Evolutionary conservation across 2,113 vertebrate genomes (phyloP).

Genomic region (Chascanopsetta lugubris): DNA sequence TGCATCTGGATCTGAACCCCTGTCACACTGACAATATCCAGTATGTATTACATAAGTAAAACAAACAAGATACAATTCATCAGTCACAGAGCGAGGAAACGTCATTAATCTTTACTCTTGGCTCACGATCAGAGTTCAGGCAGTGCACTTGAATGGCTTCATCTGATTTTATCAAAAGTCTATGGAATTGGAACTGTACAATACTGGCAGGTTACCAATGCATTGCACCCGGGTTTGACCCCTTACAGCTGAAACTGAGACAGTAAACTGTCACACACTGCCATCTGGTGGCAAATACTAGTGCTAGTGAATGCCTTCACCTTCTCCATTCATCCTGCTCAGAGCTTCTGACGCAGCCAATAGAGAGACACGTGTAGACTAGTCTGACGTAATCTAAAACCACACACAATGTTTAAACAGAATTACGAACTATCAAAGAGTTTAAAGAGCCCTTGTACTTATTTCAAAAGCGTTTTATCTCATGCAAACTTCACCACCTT

Average conservation of each 20-base stretch:
- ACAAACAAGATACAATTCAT: background rate
- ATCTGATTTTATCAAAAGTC: background rate
- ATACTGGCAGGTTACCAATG: no score
- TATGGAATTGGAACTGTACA: no score
- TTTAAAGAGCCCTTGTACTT: background rate
- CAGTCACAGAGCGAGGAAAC: background rate
- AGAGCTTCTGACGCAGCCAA: background rate
- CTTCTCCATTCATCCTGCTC: background rate
- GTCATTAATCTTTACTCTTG: background rate
- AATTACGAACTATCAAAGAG: background rate
- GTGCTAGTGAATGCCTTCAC: background rate
- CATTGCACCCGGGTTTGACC: no score
- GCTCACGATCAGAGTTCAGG: background rate
- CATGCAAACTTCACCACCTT: background rate
- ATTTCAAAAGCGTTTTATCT: background rate
- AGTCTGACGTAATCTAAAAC: background rate
- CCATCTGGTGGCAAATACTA: constrained; percentile 50
- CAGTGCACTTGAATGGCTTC: background rate
- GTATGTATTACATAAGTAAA: background rate
- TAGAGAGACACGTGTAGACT: background rate
- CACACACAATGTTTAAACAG: background rate
- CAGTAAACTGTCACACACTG: constrained; percentile 21
- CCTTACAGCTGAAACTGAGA: background rate
- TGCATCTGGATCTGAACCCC: background rate
- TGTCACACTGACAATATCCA: background rate